phyloP scores from a whole-genome alignment of 2,797 vertebrate genomes.

The Odontamblyopus rebecca region DNA sequence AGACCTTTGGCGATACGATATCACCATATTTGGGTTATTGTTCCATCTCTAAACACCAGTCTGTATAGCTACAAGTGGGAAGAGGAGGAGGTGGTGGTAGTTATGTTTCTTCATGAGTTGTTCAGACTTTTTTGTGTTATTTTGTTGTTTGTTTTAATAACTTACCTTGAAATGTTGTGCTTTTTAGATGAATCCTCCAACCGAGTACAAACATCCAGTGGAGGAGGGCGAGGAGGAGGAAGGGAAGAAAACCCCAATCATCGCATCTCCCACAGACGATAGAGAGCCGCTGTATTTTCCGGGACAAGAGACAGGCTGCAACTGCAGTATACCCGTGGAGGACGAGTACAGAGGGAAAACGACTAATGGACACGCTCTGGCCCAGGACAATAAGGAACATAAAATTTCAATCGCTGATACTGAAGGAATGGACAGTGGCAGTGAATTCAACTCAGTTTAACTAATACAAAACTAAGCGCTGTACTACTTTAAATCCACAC shows the following conservation, averaged over 20 bases:
- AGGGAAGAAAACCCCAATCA: not conserved
- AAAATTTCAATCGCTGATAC: constrained; percentile 27
- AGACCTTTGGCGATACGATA: too few species aligned
- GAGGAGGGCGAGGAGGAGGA: not conserved
- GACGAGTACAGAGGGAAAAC: not conserved
- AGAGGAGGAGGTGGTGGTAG: too few species aligned
- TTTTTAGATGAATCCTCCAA: not conserved
- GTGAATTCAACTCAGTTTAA: too few species aligned
- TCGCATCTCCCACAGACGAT: not conserved
- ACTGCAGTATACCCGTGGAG: not conserved
- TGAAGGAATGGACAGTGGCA: too few species aligned
- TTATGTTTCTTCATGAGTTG: too few species aligned
- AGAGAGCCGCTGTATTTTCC: not conserved
- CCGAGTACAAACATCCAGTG: not conserved
- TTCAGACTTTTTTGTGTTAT: too few species aligned
- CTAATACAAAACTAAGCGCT: not conserved
- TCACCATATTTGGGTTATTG: too few species aligned
- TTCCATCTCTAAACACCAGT: too few species aligned
- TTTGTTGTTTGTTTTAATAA: too few species aligned
- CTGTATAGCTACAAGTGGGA: too few species aligned
- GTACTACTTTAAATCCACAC: not conserved
- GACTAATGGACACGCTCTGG: constrained; percentile 48
- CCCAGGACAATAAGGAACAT: constrained; percentile 53
- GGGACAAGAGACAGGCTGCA: not conserved
- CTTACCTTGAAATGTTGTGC: not conserved